These are phyloP conservation scores for Daubentonia madagascariensis DNA, from an alignment of 2,113 vertebrate genomes.

Conservation along the genomic window DNA sequence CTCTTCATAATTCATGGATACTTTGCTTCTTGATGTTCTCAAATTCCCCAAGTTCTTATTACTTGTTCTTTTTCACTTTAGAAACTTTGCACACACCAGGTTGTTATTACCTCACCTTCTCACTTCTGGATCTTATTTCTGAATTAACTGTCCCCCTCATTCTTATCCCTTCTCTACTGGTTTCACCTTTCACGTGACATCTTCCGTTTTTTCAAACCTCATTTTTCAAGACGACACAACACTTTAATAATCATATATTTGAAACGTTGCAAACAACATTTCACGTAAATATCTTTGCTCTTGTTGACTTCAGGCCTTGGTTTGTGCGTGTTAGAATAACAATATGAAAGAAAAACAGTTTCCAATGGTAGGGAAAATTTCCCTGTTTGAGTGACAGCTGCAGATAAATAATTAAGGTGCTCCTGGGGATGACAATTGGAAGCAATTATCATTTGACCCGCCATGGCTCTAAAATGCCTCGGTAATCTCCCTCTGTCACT, in stretches of 20 bases:
- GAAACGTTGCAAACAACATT: neutral
- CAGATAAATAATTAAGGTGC: conserved; percentile 72
- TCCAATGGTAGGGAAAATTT: conserved; percentile 34
- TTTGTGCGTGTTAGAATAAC: neutral
- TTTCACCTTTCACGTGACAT: conserved; percentile 49
- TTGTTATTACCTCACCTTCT: conserved; percentile 52
- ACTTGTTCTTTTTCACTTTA: conserved; percentile 55
- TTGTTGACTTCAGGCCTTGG: neutral
- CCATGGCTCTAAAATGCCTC: conserved; percentile 54
- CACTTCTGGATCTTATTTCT: conserved; percentile 70
- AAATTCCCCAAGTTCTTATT: conserved; percentile 15
- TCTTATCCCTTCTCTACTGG: conserved; percentile 15
- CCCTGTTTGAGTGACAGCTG: conserved; percentile 56
- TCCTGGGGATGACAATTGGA: conserved; percentile 70
- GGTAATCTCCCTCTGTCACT: conserved; percentile 52
- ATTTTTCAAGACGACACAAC: conserved; percentile 33
- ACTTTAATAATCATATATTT: conserved; percentile 11
- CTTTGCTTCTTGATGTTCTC: neutral
- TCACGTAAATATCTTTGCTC: neutral
- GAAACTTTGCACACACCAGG: conserved; percentile 32
- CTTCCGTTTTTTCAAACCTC: conserved; percentile 39
- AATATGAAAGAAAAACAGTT: conserved; percentile 14
- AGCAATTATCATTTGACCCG: conserved; percentile 71
- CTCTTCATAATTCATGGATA: neutral
- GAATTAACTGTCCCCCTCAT: conserved; percentile 39